Conservation (phyloP, 2,888 invertebrate species). For the Cryptus viduatorius region DNA sequence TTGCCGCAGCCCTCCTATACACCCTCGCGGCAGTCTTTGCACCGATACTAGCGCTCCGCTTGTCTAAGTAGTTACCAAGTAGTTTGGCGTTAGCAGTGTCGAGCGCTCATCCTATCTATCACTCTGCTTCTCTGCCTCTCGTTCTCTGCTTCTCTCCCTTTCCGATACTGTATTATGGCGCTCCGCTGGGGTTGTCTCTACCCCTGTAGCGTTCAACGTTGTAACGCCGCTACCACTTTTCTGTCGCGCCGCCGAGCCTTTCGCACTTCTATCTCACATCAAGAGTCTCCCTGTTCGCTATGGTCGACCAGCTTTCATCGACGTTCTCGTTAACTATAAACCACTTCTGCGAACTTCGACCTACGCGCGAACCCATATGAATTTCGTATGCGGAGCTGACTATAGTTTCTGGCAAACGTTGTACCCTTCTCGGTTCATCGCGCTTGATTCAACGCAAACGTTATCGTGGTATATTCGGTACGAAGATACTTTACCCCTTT, state of each 20-base stretch:
- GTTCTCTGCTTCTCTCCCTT: neutral
- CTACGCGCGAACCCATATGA: conserved; percentile 76
- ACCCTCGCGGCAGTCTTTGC: conserved; percentile 51
- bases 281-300: conserved; percentile 35
- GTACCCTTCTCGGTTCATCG: neutral
- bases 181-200: conserved; percentile 62
- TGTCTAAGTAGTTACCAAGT: conserved; percentile 82
- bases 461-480: neutral
- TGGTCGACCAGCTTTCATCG: conserved; percentile 41
- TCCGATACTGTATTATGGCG: conserved; percentile 75
- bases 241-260: conserved; percentile 26
- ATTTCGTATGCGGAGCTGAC: neutral
- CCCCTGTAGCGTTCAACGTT: conserved; percentile 59
- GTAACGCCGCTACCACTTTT: conserved; percentile 35
- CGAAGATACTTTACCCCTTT: too few species aligned
- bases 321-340: conserved; percentile 57
- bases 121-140: neutral
- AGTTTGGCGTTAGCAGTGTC: conserved; percentile 79
- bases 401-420: neutral
- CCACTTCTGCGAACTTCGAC: conserved; percentile 63
- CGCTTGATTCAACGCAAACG: neutral
- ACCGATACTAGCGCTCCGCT: conserved; percentile 68
- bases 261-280: conserved; percentile 25
- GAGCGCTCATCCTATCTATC: conserved; percentile 68
- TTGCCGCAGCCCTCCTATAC: conserved; percentile 6